Evolutionary conservation across 2,888 invertebrate genomes (phyloP).

Genomic region (Ochropacha duplaris): DNA sequence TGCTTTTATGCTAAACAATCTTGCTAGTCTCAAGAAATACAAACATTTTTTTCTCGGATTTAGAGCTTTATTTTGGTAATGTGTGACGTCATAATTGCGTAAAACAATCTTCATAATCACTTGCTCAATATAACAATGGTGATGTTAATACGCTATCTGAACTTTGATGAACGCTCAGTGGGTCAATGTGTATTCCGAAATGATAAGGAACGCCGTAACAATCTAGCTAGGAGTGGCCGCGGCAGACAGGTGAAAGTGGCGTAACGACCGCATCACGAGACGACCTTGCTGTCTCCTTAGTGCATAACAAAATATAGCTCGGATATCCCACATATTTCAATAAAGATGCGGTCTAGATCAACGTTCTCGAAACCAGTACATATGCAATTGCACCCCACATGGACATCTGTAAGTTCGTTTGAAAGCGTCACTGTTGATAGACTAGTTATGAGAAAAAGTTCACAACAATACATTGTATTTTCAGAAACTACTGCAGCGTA

Average conservation of each 20-base stretch:
- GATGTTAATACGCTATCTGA: conserved; percentile 12
- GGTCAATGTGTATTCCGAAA: conserved; percentile 23
- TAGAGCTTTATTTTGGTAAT: background rate
- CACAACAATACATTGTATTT: background rate
- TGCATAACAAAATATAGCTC: conserved; percentile 34
- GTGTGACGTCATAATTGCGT: conserved; percentile 8
- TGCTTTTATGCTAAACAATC: conserved; percentile 6
- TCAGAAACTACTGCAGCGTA: background rate
- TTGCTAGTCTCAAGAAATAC: background rate
- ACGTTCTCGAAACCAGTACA: background rate
- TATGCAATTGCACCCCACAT: background rate
- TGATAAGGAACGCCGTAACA: conserved; percentile 8
- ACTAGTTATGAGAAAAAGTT: background rate
- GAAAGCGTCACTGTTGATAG: background rate
- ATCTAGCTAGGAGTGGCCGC: conserved; percentile 26
- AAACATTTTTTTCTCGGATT: background rate
- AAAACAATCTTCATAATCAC: conserved; percentile 29
- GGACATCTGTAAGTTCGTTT: background rate
- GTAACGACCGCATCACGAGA: conserved; percentile 43
- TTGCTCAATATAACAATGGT: conserved; percentile 12
- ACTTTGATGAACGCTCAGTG: conserved; percentile 18
- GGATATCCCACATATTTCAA: conserved; percentile 22
- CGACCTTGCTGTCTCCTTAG: conserved; percentile 61
- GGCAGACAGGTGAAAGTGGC: conserved; percentile 67
- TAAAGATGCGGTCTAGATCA: background rate